Conservation (phyloP, 2,888 invertebrate species). For the Punctoribates punctum region DNA sequence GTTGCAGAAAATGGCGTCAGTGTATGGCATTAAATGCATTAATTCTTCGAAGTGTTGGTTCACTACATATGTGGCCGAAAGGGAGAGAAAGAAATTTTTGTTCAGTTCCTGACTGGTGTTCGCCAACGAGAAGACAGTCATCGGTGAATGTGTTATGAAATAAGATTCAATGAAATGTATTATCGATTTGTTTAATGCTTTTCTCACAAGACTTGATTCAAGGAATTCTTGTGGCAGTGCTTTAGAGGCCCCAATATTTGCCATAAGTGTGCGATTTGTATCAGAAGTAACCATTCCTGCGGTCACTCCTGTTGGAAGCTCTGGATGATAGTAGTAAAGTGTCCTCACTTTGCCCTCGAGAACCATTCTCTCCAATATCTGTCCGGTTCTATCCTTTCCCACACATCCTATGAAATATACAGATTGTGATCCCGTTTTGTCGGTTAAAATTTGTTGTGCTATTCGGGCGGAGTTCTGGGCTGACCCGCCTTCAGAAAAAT, state of each 20-base stretch:
- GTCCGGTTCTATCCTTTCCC: conserved; percentile 42
- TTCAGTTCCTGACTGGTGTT: conserved; percentile 13
- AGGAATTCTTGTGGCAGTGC: conserved; percentile 39
- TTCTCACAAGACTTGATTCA: conserved; percentile 6
- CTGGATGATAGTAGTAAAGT: conserved; percentile 38
- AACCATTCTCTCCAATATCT: conserved; percentile 37
- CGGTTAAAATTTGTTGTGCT: conserved; percentile 43
- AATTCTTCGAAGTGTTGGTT: conserved; percentile 78
- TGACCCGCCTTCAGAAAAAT: conserved; percentile 42
- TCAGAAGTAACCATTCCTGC: conserved; percentile 43
- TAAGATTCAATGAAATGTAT: conserved; percentile 41
- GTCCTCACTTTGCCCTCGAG: conserved; percentile 41
- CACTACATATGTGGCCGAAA: conserved; percentile 79
- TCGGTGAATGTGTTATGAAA: conserved; percentile 42
- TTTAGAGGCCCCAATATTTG: conserved; percentile 42
- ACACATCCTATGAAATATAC: conserved; percentile 35
- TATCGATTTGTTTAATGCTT: conserved; percentile 30
- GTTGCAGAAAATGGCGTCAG: conserved; percentile 81
- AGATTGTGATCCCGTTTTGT: conserved; percentile 29
- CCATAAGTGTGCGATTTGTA: conserved; percentile 41
- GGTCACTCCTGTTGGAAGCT: conserved; percentile 41
- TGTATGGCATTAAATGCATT: conserved; percentile 76
- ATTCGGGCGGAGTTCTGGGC: conserved; percentile 46
- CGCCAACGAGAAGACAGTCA: conserved; percentile 40
- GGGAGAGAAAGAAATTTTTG: conserved; percentile 60